Base-by-base conservation (phyloP, 2,888 invertebrate species). In the Watsonalla cultraria region DNA sequence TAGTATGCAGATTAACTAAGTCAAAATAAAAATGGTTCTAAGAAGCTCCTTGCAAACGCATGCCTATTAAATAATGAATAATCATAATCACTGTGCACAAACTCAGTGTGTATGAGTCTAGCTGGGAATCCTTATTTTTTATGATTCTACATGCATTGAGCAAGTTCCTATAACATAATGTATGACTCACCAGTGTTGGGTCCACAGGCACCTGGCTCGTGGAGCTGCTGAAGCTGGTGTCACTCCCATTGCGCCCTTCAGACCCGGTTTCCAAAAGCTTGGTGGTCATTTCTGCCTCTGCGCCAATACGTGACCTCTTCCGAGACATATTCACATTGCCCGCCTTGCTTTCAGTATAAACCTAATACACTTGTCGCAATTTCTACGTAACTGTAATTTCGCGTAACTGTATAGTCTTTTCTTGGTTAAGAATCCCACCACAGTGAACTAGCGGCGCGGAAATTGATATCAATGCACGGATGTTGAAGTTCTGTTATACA, bases 271-370 rank as follows among this genome's bases (percentile, higher is more conserved):
- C 82, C 56, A 77, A 55, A 63, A 77, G 57, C 60, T 82, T 82
- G n/a, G 78, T 74, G 64, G 71, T 82, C 86, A 86, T 86, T 70
- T 84, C 84, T 69, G 80, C 80, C 66, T 78, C 82, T 60, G 63
- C 68, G 54, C 63, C 69, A 57, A 72, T 62, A 51, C 86, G 78
- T 58, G 78, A 72, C 56, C 90, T 76, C 74, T 90, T 90, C 42
- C 89, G 88, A 61, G 90, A 89, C 89, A 90, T 90, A 80, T 76
- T 88, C 67, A 81, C 86, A 87, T 87, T 61, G 66, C 80, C 74
- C 68, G 54, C 53, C 52, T 46, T 24, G 24, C 57, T 53, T 45
- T 24, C 53, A 49, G 13, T 13, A 49, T 9, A 42, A 11, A 42
- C 42, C 6, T 14, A 37, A 49, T 49, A 9, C 37, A 14, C 49